Evolutionary conservation across 2,113 vertebrate genomes (phyloP), one percentile per base, ranked within the genome.

Genomic region (Sinocyclocheilus anshuiensis): DNA sequence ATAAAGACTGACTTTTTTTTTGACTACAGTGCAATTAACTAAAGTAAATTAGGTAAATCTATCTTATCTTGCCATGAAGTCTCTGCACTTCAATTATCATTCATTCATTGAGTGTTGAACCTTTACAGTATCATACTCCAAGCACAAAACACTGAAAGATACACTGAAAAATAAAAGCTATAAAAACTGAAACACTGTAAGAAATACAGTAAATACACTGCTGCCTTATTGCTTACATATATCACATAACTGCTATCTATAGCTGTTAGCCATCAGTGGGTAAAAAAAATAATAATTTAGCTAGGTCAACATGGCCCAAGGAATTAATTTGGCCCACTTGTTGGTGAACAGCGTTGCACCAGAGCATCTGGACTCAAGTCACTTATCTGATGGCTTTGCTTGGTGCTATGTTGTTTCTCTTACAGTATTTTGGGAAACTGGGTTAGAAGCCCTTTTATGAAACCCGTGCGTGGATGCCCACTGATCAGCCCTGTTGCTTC

Each of bases 341-440:
- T 42, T n/a, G 36, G 36, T 45, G 71, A 42, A 18, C 15, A 33
- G 29, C 26, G 16, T 15, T 33, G 50, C 42, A 75, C 57, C 26
- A 48, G 36, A 55, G 77, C 77, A 84, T 77, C 77, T 84, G 88
- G 82, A 65, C 61, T 78, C 10, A 15, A 63, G 82, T 33, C 57
- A 57, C 67, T 89, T 42, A 84, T 89, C 59, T 45, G 45, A 84
- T 26, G 48, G 57, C 81, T 76, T 86, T 77, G 69, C 29, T 50
- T 50, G 29, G 29, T 18, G 36, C 13, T 3, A 15, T 84, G 65
- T 45, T 75, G 78, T 81, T 63, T 75, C 57, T 22, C 59, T 75
- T 4, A 45, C 53, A 74, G 29, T 81, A 84, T 87, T 87, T 84
- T 80, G n/a, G 55, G 67, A 76, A 87, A 84, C 55, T 65, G 55